Percentiles rank a stretch among this genome's conserved stretches.
phyloP scores from a whole-genome alignment of 2,797 vertebrate species.

The Fistularia commersonii region DNA sequence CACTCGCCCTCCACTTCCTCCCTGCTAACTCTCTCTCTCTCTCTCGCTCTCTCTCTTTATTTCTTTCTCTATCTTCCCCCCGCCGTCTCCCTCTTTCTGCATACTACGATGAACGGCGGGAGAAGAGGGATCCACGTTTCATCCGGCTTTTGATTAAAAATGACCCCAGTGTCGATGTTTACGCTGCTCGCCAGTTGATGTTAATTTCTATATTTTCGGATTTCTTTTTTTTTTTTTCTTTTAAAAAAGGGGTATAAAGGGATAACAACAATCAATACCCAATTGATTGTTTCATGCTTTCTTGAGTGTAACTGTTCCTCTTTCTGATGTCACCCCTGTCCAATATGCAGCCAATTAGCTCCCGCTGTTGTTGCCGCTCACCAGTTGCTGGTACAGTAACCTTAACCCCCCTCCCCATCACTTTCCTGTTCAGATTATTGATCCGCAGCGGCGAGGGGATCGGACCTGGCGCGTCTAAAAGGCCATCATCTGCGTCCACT shows the following conservation, averaged over 20 bases:
- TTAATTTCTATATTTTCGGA: slow-evolving; percentile 29
- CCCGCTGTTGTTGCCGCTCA: slow-evolving; percentile 37
- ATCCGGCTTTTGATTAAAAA: slow-evolving; percentile 61
- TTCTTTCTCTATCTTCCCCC: slow-evolving; percentile 1
- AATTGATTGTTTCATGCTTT: no score
- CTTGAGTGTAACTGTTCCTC: no score
- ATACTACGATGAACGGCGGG: slow-evolving; percentile 46
- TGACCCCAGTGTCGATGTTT: slow-evolving; percentile 43
- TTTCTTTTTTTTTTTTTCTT: no score
- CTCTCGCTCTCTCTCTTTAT: slow-evolving; percentile 5
- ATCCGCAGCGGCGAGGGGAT: slow-evolving; percentile 71
- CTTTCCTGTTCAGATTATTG: slow-evolving; percentile 73
- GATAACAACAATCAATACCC: slow-evolving; percentile 37
- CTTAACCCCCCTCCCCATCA: no score
- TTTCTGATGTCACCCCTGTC: slow-evolving; percentile 47
- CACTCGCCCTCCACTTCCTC: slow-evolving; percentile 32
- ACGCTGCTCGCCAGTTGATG: slow-evolving; percentile 35
- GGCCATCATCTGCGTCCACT: slow-evolving; percentile 78
- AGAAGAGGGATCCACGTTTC: slow-evolving; percentile 53
- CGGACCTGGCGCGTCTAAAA: slow-evolving; percentile 76
- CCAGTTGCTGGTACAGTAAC: slow-evolving; percentile 70
- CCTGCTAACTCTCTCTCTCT: background rate
- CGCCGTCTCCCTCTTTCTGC: slow-evolving; percentile 18
- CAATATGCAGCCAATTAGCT: slow-evolving; percentile 72
- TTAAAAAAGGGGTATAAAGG: slow-evolving; percentile 20